Conservation (phyloP, 2,797 vertebrate genomes). For the Vultur gryphus region DNA sequence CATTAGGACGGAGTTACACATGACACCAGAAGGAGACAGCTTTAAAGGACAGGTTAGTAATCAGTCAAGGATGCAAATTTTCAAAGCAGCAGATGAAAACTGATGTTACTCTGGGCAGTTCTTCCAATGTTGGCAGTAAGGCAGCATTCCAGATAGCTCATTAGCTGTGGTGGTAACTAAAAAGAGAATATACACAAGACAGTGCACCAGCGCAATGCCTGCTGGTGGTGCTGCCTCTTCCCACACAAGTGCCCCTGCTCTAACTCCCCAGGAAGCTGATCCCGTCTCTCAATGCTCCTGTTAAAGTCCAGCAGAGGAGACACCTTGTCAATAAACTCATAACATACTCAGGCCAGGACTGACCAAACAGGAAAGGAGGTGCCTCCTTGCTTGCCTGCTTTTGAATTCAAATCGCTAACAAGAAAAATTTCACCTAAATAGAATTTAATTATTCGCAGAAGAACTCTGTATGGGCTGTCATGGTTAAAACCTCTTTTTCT, state of each 20-base stretch:
- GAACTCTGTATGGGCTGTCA: neutral
- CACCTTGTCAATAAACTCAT: neutral
- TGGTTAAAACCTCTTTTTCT: neutral
- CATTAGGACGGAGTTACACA: neutral
- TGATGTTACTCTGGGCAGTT: neutral
- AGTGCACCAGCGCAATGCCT: neutral
- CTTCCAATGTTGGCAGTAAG: accelerated
- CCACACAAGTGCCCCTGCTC: neutral
- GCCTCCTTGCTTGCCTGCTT: neutral
- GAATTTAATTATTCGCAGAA: neutral
- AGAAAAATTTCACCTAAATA: neutral
- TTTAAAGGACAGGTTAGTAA: neutral
- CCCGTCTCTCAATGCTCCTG: accelerated
- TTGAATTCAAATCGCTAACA: neutral
- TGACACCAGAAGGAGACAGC: neutral
- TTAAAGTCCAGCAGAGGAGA: neutral
- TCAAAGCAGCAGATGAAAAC: neutral
- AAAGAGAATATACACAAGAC: neutral
- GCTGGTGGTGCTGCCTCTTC: neutral
- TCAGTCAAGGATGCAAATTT: neutral
- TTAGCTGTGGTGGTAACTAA: neutral
- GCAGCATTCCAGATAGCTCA: neutral
- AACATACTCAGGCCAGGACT: neutral
- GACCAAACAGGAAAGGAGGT: neutral
- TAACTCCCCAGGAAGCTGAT: neutral